Evolutionary conservation across 2,888 invertebrate species (phyloP), one percentile per base, ranked within the genome.

Genomic region (Galeruca laticollis): DNA sequence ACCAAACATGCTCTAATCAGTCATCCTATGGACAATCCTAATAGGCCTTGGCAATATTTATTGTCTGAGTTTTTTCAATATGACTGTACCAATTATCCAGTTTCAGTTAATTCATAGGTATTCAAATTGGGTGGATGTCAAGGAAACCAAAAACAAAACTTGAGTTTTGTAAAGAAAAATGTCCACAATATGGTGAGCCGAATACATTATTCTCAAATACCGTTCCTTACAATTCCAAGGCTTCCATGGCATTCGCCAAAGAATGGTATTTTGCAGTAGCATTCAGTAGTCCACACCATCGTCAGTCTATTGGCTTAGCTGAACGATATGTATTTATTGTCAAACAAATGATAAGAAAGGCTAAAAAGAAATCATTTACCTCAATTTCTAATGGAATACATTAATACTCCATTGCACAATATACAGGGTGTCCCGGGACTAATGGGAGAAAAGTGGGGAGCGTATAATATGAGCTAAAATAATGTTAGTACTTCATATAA

Each of bases 241-340:
- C 57, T 15, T 57, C 67, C 40, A 72, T 63, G 52, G 26, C 70
- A 10, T 72, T 72, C 59, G 59, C 72, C 13, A 40, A 57, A 37
- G 11, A 56, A 13, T 72, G 72, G 72, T 60, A 72, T 49, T 72
- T 70, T 60, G 49, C 62, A n/a, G 11, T 70, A 5, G 40, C 37
- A 54, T 70, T 68, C 26, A 51, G 52, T 63, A 72, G 70, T 49
- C 70, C 68, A 1, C 52, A 70, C 21, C 43, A 71, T 43, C 71
- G 62, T 49, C 67, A 71, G 21, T 68, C 68, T 40, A n/a, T n/a
- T n/a, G n/a, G n/a, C n/a, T n/a, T n/a, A n/a, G n/a, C n/a, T n/a
- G n/a, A n/a, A n/a, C n/a, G n/a, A n/a, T n/a, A n/a, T n/a, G n/a
- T n/a, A n/a, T n/a, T n/a, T n/a, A n/a, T n/a, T n/a, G n/a, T n/a